Evolutionary conservation across 2,113 vertebrate genomes (phyloP).

Genomic region (Phylloscopus trochilus): DNA sequence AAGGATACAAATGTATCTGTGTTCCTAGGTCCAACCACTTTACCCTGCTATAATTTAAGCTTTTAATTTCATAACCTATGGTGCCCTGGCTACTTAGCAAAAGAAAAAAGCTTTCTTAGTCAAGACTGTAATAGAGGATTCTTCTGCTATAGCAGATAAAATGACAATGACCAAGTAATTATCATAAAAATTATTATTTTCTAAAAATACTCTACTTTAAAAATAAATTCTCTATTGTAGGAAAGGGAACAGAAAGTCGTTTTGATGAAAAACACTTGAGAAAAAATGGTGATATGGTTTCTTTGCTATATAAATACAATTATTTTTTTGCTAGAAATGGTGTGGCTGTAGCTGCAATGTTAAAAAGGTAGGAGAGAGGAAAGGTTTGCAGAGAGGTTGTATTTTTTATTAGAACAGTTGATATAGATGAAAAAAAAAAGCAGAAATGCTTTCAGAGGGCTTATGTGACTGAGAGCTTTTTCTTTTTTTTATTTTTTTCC

Average conservation of each 20-base stretch:
- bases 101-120: constrained; percentile 1
- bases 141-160: constrained; percentile 33
- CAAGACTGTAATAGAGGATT: background rate
- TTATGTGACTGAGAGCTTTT: background rate
- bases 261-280: background rate
- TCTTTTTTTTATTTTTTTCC: fast-evolving
- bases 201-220: background rate
- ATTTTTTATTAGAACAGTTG: constrained; percentile 31
- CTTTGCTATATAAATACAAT: background rate
- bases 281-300: background rate
- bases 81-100: background rate
- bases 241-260: background rate
- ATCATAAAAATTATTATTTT: constrained; percentile 29
- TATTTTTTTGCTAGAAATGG: background rate
- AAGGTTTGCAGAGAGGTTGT: background rate
- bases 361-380: background rate
- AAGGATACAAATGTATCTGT: background rate
- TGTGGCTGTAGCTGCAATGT: background rate
- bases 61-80: constrained; percentile 32
- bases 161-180: constrained; percentile 26
- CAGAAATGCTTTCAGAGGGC: background rate
- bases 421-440: background rate
- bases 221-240: background rate
- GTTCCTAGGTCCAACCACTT: background rate
- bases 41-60: constrained; percentile 37